Base-by-base conservation (phyloP, 2,113 vertebrate genomes). In the Pomatorhinus ruficollis region DNA sequence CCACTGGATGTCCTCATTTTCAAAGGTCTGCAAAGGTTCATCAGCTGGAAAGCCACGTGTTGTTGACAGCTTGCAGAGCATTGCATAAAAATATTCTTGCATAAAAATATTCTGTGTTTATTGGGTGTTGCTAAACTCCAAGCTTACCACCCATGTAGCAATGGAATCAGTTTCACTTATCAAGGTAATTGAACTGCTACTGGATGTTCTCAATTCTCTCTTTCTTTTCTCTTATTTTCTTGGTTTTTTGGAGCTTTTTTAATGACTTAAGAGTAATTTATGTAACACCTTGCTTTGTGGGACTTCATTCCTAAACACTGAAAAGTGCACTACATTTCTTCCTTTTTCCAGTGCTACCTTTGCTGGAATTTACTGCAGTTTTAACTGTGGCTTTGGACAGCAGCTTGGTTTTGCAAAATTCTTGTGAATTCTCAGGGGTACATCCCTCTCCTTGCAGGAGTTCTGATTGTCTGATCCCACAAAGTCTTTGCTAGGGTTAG, bases 1-100 rank as follows among this genome's bases (percentile, higher is more conserved):
- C 93, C 96, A 94, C 96, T 96, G 95, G 96, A 94, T 97, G 96
- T 93, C 96, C 95, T 96, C 92, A 13, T 96, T 92, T 92, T 83
- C 96, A 71, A 96, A 96, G 68, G 71, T 71, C 93, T 93, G 76
- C 75, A 90, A 39, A 92, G 24, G 91, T 75, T 88, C 66, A 61
- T 88, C 39, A n/a, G 47, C 88, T 88, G 88, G 52, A 68, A 90
- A 87, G 76, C 44, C 53, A 54, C 1, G 5, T 27, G 79, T 47
- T 81, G 65, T 93, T 94, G 81, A 79, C 75, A 87, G 50, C 77
- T 83, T 50, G 39, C 39, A 54, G 57, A 76, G 66, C 50, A 23
- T 86, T 94, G 71, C 82, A 31, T 91, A 74, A 92, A 90, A 69
- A 57, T 72, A 52, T 15, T 53, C 35, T 87, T 95, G 59, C 79